Evolutionary conservation across 2,113 vertebrate species (phyloP).

Genomic region (Nanorana parkeri): DNA sequence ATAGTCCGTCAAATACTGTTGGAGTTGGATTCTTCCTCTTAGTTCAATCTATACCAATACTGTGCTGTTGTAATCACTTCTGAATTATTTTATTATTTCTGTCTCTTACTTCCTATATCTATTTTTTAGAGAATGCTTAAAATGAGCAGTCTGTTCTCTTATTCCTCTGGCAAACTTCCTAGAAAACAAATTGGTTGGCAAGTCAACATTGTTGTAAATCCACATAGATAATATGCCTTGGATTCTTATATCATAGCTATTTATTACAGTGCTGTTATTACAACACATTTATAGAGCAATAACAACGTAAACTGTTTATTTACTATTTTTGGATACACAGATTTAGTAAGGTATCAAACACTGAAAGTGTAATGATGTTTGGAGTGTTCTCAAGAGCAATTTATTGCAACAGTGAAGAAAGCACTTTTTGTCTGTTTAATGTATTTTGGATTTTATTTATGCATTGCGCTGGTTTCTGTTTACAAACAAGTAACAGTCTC

Average conservation of each 20-base stretch:
- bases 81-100: background rate
- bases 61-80: background rate
- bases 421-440: too few species aligned
- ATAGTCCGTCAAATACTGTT: too few species aligned
- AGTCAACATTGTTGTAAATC: background rate
- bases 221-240: background rate
- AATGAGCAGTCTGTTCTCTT: background rate
- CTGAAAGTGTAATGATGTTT: background rate
- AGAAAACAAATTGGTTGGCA: slow-evolving; percentile 11
- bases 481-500: too few species aligned
- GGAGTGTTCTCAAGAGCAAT: too few species aligned
- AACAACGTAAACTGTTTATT: background rate
- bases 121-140: background rate
- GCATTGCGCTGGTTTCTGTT: too few species aligned
- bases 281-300: background rate
- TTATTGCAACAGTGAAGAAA: too few species aligned
- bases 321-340: background rate
- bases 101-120: background rate
- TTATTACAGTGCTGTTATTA: background rate
- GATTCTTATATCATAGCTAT: background rate
- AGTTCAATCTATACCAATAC: background rate
- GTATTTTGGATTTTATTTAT: too few species aligned
- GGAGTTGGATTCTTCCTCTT: background rate
- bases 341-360: background rate
- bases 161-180: slow-evolving; percentile 2